Percentiles rank a stretch among this genome's conserved stretches.
Conservation (phyloP, 2,113 vertebrate genomes). For the Leptosomus discolor region DNA sequence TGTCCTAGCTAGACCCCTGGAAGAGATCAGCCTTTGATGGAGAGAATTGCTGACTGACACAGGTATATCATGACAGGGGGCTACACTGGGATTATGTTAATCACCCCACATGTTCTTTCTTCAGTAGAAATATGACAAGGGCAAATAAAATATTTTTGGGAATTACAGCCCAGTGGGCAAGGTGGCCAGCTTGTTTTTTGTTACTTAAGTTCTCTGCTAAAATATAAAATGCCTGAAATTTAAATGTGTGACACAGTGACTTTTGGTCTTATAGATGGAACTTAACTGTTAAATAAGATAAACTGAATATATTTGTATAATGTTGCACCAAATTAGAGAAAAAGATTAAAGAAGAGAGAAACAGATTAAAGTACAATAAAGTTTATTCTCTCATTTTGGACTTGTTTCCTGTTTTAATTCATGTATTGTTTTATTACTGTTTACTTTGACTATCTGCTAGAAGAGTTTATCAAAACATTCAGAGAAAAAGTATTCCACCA, state of each 20-base stretch:
- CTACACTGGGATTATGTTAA: background rate
- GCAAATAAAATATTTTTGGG: background rate
- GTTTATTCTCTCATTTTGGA: background rate
- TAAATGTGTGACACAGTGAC: too few relatives aligned
- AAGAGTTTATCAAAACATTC: background rate
- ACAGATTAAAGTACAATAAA: background rate
- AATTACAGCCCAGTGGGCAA: background rate
- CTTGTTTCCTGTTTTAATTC: background rate
- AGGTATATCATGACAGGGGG: background rate
- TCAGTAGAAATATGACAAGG: background rate
- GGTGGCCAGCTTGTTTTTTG: background rate
- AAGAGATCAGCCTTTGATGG: background rate
- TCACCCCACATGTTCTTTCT: background rate
- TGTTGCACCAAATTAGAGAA: background rate
- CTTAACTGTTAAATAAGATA: background rate
- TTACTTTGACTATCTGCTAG: background rate
- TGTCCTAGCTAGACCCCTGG: background rate
- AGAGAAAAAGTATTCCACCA: background rate
- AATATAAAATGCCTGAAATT: background rate
- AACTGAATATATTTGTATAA: background rate
- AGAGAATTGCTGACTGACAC: background rate
- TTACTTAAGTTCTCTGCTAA: background rate
- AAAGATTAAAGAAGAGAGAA: background rate
- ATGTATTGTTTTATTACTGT: background rate
- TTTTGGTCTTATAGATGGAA: background rate